phyloP scores from a whole-genome alignment of 2,113 vertebrate species.

The Thunnus maccoyii region DNA sequence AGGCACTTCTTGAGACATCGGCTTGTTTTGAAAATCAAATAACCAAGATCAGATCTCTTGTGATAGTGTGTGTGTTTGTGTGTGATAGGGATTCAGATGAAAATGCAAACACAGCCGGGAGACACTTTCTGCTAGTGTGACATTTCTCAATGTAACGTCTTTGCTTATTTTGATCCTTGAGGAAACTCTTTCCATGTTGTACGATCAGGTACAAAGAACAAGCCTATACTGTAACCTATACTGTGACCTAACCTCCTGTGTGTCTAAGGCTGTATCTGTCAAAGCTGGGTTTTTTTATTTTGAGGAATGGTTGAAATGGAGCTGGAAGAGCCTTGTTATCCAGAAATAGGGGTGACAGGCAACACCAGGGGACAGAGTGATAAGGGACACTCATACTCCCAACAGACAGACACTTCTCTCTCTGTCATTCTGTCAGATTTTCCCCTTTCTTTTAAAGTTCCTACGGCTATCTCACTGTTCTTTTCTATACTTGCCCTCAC shows the following conservation, averaged over 20 bases:
- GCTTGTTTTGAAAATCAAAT: slow-evolving; percentile 27
- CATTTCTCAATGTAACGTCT: slow-evolving; percentile 17
- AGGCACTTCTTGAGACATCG: neutral
- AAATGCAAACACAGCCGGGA: slow-evolving; percentile 9
- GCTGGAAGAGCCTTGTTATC: slow-evolving; percentile 51
- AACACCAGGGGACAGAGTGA: slow-evolving; percentile 44
- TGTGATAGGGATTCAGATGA: slow-evolving; percentile 25
- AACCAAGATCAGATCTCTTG: slow-evolving; percentile 4
- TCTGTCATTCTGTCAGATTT: neutral
- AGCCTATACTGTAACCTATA: neutral
- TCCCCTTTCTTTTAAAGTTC: slow-evolving; percentile 12
- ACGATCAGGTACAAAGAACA: neutral
- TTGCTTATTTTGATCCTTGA: neutral
- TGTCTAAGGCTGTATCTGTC: slow-evolving; percentile 14
- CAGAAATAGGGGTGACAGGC: slow-evolving; percentile 43
- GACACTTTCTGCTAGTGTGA: neutral
- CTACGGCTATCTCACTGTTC: slow-evolving; percentile 6
- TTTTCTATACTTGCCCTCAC: neutral
- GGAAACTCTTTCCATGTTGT: slow-evolving; percentile 16
- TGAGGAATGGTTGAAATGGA: slow-evolving; percentile 34
- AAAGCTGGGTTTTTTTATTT: slow-evolving; percentile 7
- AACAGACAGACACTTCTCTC: slow-evolving; percentile 14
- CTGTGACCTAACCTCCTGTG: slow-evolving; percentile 13
- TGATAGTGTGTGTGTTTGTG: slow-evolving; percentile 8
- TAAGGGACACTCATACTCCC: slow-evolving; percentile 52